phyloP scores from a whole-genome alignment of 2,888 invertebrate genomes.

The Zaprionus obscuricornis region DNA sequence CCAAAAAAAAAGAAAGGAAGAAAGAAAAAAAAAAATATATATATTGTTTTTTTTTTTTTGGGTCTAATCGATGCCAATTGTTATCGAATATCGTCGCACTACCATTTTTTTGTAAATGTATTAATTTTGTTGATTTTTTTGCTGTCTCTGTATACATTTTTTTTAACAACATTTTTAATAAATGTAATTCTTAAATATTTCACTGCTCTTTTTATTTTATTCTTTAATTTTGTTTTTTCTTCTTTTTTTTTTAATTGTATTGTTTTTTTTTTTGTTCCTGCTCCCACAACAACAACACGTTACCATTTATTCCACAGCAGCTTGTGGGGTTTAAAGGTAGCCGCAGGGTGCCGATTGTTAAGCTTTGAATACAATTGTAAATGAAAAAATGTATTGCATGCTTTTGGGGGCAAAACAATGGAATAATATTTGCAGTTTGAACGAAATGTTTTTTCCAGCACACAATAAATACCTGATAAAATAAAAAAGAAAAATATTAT shows the following conservation, averaged over 20 bases:
- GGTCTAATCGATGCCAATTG: slow-evolving; percentile 54
- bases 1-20: too few species aligned
- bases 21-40: neutral
- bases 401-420: slow-evolving; percentile 21
- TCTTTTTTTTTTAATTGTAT: too few species aligned
- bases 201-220: slow-evolving; percentile 24
- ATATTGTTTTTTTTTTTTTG: slow-evolving; percentile 3
- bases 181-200: slow-evolving; percentile 76
- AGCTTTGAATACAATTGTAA: too few species aligned
- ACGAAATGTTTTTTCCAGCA: too few species aligned
- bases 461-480: too few species aligned
- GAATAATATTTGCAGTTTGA: too few species aligned
- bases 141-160: slow-evolving; percentile 78
- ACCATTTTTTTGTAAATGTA: slow-evolving; percentile 78
- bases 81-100: slow-evolving; percentile 75
- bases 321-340: too few species aligned
- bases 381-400: slow-evolving; percentile 41
- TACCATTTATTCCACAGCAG: too few species aligned
- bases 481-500: too few species aligned
- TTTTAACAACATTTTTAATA: slow-evolving; percentile 78
- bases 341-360: too few species aligned
- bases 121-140: slow-evolving; percentile 79
- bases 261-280: neutral
- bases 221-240: neutral
- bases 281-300: too few species aligned